Evolutionary conservation across 2,797 vertebrate species (phyloP).

Genomic region (Crenuchus spilurus): DNA sequence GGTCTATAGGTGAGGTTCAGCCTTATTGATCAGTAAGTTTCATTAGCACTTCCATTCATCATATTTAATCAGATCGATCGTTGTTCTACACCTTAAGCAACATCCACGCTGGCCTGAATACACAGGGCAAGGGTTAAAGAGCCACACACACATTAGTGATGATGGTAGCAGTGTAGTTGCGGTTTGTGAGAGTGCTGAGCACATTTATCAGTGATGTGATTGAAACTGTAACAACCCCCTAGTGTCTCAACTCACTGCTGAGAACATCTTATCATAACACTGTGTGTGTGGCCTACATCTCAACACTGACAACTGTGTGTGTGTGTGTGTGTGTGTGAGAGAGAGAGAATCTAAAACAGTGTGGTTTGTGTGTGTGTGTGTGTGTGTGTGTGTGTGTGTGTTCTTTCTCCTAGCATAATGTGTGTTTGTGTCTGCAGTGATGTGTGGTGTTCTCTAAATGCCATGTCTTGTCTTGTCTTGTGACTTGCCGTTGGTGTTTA

Average conservation of each 20-base stretch:
- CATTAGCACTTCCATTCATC: constrained; percentile 60
- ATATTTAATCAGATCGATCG: constrained; percentile 65
- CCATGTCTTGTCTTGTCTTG: neutral
- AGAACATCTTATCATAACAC: constrained; percentile 4
- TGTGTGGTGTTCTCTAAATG: constrained; percentile 51
- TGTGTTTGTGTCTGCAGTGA: constrained; percentile 48
- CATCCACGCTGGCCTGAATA: neutral
- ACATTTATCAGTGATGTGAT: constrained; percentile 59
- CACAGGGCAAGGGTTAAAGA: constrained; percentile 35
- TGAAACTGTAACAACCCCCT: constrained; percentile 52
- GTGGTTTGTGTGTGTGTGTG: neutral
- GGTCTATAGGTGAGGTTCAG: constrained; percentile 21
- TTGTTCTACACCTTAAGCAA: constrained; percentile 28
- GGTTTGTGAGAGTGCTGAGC: constrained; percentile 34
- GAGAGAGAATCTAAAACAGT: constrained; percentile 2
- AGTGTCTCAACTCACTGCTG: constrained; percentile 54
- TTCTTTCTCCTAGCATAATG: neutral
- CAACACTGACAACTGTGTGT: neutral
- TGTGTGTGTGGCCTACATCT: neutral
- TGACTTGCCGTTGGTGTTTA: neutral
- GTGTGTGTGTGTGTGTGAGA: constrained; percentile 7
- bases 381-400: neutral
- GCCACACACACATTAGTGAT: neutral
- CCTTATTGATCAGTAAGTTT: constrained; percentile 56
- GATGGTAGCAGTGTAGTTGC: neutral